Conservation (phyloP, 2,888 invertebrate species). For the Lasioglossum morio region DNA sequence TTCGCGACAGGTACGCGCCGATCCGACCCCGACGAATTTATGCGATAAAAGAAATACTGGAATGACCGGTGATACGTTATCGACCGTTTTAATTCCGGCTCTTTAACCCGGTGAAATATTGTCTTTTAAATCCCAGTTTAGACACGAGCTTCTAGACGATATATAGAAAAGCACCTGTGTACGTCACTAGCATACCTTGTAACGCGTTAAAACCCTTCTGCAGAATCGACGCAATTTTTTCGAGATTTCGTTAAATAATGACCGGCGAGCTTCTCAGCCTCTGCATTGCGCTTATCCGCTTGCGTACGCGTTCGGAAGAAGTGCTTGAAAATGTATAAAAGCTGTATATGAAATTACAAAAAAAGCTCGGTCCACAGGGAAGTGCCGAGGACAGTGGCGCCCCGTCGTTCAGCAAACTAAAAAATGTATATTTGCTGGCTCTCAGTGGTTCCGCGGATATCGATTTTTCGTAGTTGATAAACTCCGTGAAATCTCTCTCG, state of each 20-base stretch:
- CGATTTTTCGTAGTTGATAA: background rate
- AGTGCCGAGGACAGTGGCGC: no score
- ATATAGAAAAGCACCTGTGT: constrained; percentile 17
- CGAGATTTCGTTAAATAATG: constrained; percentile 19
- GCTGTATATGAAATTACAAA: background rate
- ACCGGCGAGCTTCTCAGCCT: background rate
- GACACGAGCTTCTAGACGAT: constrained; percentile 31
- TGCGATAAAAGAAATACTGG: constrained; percentile 44
- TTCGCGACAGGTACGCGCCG: constrained; percentile 17
- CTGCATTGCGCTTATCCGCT: background rate
- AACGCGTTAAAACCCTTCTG: background rate
- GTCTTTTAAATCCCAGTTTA: constrained; percentile 45
- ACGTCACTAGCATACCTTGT: background rate
- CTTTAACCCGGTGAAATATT: constrained; percentile 38
- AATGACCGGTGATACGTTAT: constrained; percentile 48
- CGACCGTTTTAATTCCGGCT: constrained; percentile 49
- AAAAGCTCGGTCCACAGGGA: background rate
- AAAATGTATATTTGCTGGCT: background rate
- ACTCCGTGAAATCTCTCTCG: background rate
- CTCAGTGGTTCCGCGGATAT: background rate
- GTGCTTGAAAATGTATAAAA: background rate
- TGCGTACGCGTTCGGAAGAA: background rate
- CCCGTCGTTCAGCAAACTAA: background rate
- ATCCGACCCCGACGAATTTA: constrained; percentile 43
- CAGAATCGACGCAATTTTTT: constrained; percentile 18